A percentile compares a stretch with the other conserved stretches of the same genome.
Conservation (phyloP, 2,113 vertebrate genomes). For the Eubucco bourcierii region DNA sequence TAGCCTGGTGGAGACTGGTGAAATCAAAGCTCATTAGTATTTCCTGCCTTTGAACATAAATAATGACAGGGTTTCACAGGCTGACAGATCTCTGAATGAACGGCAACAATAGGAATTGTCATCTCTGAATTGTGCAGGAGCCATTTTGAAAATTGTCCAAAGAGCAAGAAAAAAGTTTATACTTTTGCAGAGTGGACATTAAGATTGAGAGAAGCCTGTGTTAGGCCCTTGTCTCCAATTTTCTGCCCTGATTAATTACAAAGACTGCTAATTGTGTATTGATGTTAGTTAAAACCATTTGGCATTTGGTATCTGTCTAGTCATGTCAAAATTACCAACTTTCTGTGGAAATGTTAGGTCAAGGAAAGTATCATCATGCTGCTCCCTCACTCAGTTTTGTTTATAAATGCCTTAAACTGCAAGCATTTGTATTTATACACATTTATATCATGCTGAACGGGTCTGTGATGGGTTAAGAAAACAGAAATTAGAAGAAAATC, state of each 20-base stretch:
- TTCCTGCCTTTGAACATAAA: slow-evolving; percentile 75
- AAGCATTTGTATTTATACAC: slow-evolving; percentile 4
- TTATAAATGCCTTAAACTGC: slow-evolving; percentile 49
- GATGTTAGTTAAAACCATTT: slow-evolving; percentile 78
- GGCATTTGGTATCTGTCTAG: slow-evolving; percentile 73
- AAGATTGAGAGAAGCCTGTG: slow-evolving; percentile 72
- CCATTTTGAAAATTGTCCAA: slow-evolving; percentile 73
- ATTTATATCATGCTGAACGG: neutral
- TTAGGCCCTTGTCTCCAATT: slow-evolving; percentile 81
- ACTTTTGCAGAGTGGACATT: slow-evolving; percentile 70
- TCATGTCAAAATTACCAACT: slow-evolving; percentile 74
- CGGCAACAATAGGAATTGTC: slow-evolving; percentile 72
- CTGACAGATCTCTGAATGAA: slow-evolving; percentile 66
- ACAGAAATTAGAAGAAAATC: neutral
- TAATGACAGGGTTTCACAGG: slow-evolving; percentile 69
- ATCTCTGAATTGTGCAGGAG: slow-evolving; percentile 66
- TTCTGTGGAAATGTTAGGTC: slow-evolving; percentile 74
- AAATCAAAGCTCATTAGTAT: slow-evolving; percentile 73
- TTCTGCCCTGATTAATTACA: slow-evolving; percentile 87
- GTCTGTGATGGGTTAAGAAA: slow-evolving; percentile 6
- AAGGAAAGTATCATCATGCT: slow-evolving; percentile 63
- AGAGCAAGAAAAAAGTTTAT: slow-evolving; percentile 68
- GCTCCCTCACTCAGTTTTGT: slow-evolving; percentile 55
- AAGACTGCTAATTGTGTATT: slow-evolving; percentile 79
- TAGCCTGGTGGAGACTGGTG: neutral